phyloP scores from a whole-genome alignment of 1,140 invertebrate genomes.

The Lepidurus packardi region DNA sequence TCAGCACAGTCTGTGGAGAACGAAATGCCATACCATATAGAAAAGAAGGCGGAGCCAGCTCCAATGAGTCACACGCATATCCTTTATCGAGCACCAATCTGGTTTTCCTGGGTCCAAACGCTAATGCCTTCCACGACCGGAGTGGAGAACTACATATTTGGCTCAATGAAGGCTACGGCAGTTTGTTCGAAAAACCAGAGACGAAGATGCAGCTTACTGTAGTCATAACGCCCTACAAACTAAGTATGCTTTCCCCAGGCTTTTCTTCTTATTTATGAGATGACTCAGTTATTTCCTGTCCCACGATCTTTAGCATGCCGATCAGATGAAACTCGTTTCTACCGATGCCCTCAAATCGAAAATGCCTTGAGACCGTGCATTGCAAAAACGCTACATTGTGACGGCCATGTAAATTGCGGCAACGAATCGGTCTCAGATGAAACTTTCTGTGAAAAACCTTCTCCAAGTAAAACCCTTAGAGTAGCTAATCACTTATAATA shows the following conservation, averaged over 20 bases:
- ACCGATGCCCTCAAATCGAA: conserved; percentile 20
- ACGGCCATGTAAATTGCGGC: conserved; percentile 32
- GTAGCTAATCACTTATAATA: not conserved
- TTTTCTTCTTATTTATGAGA: not conserved
- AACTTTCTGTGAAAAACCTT: conserved; percentile 2
- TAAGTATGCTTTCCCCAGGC: not conserved
- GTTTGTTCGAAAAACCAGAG: not conserved
- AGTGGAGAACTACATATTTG: conserved; percentile 33
- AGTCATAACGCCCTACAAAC: conserved; percentile 31
- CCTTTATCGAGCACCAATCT: conserved; percentile 22
- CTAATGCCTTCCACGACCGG: conserved; percentile 31
- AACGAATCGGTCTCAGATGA: conserved; percentile 29
- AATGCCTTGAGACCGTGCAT: conserved; percentile 26
- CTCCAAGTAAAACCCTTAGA: conserved; percentile 10
- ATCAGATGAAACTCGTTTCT: conserved; percentile 28
- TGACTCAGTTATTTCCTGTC: not conserved
- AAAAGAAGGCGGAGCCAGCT: conserved; percentile 9
- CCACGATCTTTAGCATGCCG: conserved; percentile 20
- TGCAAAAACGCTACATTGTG: conserved; percentile 23
- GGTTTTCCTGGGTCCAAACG: conserved; percentile 28
- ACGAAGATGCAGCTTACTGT: conserved; percentile 25
- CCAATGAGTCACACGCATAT: not conserved
- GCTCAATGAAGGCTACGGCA: conserved; percentile 27
- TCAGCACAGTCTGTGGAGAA: conserved; percentile 34
- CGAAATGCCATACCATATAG: conserved; percentile 28